Evolutionary conservation across 2,888 invertebrate species (phyloP).

Genomic region (Scaptomyza reducta): DNA sequence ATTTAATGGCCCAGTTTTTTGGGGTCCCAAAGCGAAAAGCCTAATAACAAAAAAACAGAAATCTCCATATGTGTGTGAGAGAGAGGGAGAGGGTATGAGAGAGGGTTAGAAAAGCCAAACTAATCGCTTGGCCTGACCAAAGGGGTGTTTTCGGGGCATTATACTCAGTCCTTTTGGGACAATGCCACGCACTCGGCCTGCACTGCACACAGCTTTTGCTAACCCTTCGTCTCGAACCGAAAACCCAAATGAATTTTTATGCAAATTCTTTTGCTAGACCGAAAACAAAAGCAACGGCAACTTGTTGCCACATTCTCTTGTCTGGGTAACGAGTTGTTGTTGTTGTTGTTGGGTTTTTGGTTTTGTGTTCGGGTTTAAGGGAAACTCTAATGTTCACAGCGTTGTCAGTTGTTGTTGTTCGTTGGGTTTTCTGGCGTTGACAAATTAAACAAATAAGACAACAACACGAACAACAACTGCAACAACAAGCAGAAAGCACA

Average conservation of each 20-base stretch:
- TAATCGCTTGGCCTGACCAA: conserved; percentile 38
- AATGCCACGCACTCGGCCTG: conserved; percentile 25
- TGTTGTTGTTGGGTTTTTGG: not conserved
- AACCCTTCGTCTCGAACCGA: not conserved
- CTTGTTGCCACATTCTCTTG: conserved; percentile 50
- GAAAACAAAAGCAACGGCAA: conserved; percentile 31
- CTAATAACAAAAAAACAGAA: not conserved
- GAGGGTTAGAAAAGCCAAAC: conserved; percentile 28
- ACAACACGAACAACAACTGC: conserved; percentile 33
- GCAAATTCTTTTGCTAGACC: conserved; percentile 58
- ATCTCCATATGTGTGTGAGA: not conserved
- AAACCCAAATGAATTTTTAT: conserved; percentile 63
- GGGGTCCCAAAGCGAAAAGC: conserved; percentile 5
- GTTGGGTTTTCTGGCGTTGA: conserved; percentile 32
- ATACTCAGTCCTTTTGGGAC: conserved; percentile 39
- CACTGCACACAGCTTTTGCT: conserved; percentile 8
- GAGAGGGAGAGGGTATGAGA: not conserved
- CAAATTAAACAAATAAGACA: conserved; percentile 77
- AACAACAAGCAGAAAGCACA: conserved; percentile 5
- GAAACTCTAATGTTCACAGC: not conserved
- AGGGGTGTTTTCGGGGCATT: conserved; percentile 31
- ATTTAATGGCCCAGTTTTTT: conserved; percentile 43
- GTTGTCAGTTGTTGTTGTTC: conserved; percentile 22
- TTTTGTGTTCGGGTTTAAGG: not conserved
- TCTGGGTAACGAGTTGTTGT: conserved; percentile 2